Evolutionary conservation across 2,797 vertebrate species (phyloP), one percentile per base, ranked within the genome.

Genomic region (Muscicapa striata): DNA sequence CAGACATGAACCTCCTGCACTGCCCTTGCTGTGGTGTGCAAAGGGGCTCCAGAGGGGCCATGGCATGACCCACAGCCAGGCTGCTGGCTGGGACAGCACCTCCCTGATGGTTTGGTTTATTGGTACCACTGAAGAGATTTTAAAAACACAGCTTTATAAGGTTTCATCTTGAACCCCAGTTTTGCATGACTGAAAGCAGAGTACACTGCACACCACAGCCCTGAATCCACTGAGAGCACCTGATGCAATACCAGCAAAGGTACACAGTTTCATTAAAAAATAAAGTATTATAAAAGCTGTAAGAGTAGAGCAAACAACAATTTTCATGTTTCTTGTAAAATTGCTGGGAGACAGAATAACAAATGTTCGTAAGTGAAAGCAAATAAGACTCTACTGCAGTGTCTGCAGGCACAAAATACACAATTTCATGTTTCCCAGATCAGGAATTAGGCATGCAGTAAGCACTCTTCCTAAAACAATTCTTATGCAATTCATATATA

Each of bases 371-470:
- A 43, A 76, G 16, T 24, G 51, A 73, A 78, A 84, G 49, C 70
- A 68, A 80, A 0, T 57, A 49, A 58, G 62, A 69, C 15, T 32
- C 59, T 23, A 30, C 21, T 45, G 40, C 64, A 61, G 4, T 38
- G 67, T 54, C 64, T 87, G 54, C 69, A 78, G 48, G 58, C 51
- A 89, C 22, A 72, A 36, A 90, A 81, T 21, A 68, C 73, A 87
- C 24, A 38, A 48, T 79, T 75, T 76, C 14, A 34, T 8, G 23
- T 83, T 68, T 93, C 73, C 46, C 58, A 78, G 54, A 21, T 48
- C 70, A 84, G 45, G 59, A 70, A 63, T 69, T n/a, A 88, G 55
- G 46, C 19, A 45, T 11, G 24, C 38, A 70, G 23, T 16, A 66
- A 63, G 41, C 26, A 49, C 15, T 80, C n/a, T 32, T 87, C 16